phyloP scores from a whole-genome alignment of 2,113 vertebrate species.

The Gobiocypris rarus region DNA sequence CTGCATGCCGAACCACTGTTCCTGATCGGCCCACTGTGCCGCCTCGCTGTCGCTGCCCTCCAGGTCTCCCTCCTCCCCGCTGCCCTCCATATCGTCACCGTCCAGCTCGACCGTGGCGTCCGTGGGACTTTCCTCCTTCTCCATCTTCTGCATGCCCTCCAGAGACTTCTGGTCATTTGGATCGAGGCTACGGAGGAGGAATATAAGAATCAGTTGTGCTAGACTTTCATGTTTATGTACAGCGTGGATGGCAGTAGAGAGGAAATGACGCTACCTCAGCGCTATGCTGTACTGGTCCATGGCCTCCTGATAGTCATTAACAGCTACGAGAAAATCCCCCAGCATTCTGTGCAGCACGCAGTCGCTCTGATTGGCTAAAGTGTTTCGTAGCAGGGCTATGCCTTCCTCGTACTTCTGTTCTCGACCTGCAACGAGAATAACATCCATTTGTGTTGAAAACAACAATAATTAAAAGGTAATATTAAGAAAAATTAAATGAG shows the following conservation, averaged over 20 bases:
- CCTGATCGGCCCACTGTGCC: conserved; percentile 97
- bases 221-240: background rate
- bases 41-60: conserved; percentile 98
- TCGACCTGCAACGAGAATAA: conserved; percentile 76
- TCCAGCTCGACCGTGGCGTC: conserved; percentile 97
- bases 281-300: conserved; percentile 99
- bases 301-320: conserved; percentile 96
- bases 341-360: conserved; percentile 96
- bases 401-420: conserved; percentile 97
- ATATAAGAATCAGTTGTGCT: background rate
- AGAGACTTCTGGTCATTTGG: conserved; percentile 98
- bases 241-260: no score
- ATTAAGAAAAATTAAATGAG: no score
- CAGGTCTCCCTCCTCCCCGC: conserved; percentile 95
- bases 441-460: background rate
- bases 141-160: conserved; percentile 99
- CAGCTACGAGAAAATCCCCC: conserved; percentile 95
- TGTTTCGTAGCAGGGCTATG: conserved; percentile 89
- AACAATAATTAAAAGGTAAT: no score
- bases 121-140: conserved; percentile 96
- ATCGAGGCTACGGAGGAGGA: conserved; percentile 81
- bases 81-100: conserved; percentile 98
- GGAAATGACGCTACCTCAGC: conserved; percentile 80
- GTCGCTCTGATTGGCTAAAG: conserved; percentile 96
- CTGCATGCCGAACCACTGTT: conserved; percentile 99